phyloP scores from a whole-genome alignment of 2,888 invertebrate genomes.

The Colletes collaris region DNA sequence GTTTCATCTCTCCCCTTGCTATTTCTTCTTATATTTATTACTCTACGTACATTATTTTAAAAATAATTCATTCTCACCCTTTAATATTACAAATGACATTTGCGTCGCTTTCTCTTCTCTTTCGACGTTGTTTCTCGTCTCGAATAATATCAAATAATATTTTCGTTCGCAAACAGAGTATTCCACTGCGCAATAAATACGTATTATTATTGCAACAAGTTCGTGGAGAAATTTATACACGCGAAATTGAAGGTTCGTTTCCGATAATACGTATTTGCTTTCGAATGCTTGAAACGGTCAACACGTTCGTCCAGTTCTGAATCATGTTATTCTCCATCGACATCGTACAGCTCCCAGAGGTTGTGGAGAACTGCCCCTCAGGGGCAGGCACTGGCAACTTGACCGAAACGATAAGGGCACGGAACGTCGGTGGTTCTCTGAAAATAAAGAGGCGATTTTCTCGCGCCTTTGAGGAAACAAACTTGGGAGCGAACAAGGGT shows the following conservation, averaged over 20 bases:
- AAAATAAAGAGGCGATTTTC: slow-evolving; percentile 30
- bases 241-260: too few relatives aligned
- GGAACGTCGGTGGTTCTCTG: slow-evolving; percentile 1
- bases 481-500: background rate
- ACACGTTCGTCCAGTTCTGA: background rate
- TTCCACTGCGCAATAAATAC: too few relatives aligned
- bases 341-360: background rate
- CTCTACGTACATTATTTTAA: background rate
- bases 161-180: too few relatives aligned
- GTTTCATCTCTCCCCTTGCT: background rate
- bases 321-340: slow-evolving; percentile 14
- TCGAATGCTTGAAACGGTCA: background rate
- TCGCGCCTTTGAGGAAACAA: slow-evolving; percentile 25
- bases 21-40: background rate
- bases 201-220: too few relatives aligned
- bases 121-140: too few relatives aligned
- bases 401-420: slow-evolving; percentile 16
- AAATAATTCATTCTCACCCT: too few relatives aligned
- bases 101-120: too few relatives aligned
- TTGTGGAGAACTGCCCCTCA: background rate
- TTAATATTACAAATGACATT: too few relatives aligned
- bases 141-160: too few relatives aligned
- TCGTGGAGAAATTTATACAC: too few relatives aligned
- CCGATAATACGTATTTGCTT: too few relatives aligned
- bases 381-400: slow-evolving; percentile 9